Conservation (phyloP, 37 sponge, comb jelly and placozoan genomes). For the Haliclona indistincta region DNA sequence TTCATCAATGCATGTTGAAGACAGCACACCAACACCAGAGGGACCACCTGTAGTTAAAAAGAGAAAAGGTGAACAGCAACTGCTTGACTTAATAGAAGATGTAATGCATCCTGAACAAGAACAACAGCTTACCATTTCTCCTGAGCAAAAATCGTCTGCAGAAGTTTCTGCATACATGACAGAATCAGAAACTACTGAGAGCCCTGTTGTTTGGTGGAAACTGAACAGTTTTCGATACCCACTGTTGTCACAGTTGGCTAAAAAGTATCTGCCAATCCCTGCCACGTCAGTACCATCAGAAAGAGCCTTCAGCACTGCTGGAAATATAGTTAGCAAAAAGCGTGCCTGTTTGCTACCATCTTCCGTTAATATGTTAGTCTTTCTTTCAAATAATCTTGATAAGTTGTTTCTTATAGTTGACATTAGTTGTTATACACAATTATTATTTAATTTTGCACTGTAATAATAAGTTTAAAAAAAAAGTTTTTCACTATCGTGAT, state of each 20-base stretch:
- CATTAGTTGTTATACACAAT: too few relatives aligned
- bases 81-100: background rate
- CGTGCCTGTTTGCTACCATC: constrained; percentile 7
- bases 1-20: background rate
- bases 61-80: background rate
- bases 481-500: constrained; percentile 6
- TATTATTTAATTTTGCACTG: too few relatives aligned
- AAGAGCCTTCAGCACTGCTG: constrained; percentile 26
- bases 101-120: background rate
- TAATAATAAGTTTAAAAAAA: too few relatives aligned
- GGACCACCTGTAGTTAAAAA: background rate
- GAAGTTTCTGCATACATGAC: too few relatives aligned
- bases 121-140: background rate
- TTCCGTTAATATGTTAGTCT: background rate
- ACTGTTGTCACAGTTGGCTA: background rate
- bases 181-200: constrained; percentile 10
- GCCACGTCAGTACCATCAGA: constrained; percentile 20
- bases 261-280: constrained; percentile 29
- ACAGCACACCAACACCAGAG: background rate
- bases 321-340: background rate
- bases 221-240: constrained; percentile 8
- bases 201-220: constrained; percentile 7
- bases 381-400: constrained; percentile 9
- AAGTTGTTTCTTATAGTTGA: too few relatives aligned
- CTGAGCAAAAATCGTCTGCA: constrained; percentile 1